A percentile compares a stretch with the other conserved stretches of the same genome.
phyloP scores from a whole-genome alignment of 2,113 vertebrate genomes.

The Pseudonaja textilis region DNA sequence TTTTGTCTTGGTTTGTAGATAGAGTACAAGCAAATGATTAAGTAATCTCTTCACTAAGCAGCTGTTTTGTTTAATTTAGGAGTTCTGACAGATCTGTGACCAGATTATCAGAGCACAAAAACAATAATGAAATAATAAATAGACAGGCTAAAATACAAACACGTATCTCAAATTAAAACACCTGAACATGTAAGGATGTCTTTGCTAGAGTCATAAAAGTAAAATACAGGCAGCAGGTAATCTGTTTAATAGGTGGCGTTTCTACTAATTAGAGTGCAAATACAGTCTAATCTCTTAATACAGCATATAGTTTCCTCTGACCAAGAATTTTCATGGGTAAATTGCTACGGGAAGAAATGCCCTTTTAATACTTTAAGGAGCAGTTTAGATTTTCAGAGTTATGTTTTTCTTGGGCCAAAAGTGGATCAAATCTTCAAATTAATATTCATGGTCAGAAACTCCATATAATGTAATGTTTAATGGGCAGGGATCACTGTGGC shows the following conservation, averaged over 20 bases:
- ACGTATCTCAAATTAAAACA: neutral
- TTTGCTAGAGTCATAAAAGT: neutral
- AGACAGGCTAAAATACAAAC: neutral
- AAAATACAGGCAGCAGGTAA: neutral
- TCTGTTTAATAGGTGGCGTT: neutral
- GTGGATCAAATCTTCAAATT: neutral
- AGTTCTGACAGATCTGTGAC: neutral
- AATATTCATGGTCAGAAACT: neutral
- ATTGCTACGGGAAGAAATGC: neutral
- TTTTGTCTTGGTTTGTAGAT: neutral
- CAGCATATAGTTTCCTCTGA: neutral
- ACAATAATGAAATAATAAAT: neutral
- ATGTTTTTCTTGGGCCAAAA: neutral
- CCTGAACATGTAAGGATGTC: neutral
- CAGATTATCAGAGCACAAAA: neutral
- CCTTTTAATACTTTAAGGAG: neutral
- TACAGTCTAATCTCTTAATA: neutral
- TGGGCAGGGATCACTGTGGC: neutral
- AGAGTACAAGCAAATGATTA: neutral
- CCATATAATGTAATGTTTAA: neutral
- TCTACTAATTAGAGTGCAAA: neutral
- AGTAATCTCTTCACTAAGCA: neutral
- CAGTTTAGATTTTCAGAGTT: neutral
- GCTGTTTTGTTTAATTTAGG: neutral
- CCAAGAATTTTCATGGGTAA: neutral